Conservation (phyloP, 2,113 vertebrate genomes). For the Phrynosoma blainvillii region DNA sequence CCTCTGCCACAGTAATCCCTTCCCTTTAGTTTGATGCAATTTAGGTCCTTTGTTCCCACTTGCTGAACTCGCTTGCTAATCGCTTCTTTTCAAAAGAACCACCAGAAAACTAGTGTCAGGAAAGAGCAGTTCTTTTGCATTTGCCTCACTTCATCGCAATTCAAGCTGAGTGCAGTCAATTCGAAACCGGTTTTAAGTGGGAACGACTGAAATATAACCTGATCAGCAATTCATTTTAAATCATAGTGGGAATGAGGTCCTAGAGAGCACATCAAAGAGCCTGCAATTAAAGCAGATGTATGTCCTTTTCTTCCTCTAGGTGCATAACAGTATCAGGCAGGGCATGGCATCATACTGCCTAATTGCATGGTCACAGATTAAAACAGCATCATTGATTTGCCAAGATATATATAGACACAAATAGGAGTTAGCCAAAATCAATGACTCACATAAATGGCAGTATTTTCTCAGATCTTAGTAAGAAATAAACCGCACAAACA, state of each 20-base stretch:
- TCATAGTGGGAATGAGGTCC: background rate
- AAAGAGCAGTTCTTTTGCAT: too few species aligned
- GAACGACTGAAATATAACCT: too few species aligned
- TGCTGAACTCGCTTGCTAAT: too few species aligned
- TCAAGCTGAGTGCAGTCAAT: too few species aligned
- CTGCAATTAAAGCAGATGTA: constrained; percentile 33
- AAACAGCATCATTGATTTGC: background rate
- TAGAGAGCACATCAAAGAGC: constrained; percentile 27
- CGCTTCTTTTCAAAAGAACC: too few species aligned
- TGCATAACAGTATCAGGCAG: constrained; percentile 4
- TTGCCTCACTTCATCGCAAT: too few species aligned
- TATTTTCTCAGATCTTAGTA: background rate
- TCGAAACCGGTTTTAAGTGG: too few species aligned
- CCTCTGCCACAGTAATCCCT: too few species aligned
- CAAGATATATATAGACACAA: background rate
- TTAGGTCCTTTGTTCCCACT: too few species aligned
- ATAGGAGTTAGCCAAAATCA: background rate
- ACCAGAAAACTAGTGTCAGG: too few species aligned
- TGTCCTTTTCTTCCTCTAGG: background rate
- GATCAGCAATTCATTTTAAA: too few species aligned
- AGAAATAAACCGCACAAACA: background rate
- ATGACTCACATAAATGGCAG: background rate
- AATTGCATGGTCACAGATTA: constrained; percentile 26
- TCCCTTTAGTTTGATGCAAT: too few species aligned
- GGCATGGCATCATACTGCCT: constrained; percentile 8